Percentiles rank a stretch among this genome's conserved stretches.
Evolutionary conservation across 1,140 invertebrate genomes (phyloP).

Genomic region (Neuroterus valhalla): DNA sequence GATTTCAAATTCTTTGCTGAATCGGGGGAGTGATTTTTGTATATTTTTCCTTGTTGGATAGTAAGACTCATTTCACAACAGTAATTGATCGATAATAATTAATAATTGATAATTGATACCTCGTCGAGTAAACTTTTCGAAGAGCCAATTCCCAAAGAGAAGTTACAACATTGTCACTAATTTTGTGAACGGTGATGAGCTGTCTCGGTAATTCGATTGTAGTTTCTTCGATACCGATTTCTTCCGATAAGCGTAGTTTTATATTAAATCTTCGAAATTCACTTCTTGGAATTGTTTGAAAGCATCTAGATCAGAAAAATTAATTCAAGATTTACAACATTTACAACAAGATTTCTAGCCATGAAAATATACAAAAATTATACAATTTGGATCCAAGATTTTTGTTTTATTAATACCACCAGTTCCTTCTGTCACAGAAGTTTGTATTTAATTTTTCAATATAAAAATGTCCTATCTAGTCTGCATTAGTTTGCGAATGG

Average conservation of each 20-base stretch:
- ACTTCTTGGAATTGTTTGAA: slow-evolving; percentile 39
- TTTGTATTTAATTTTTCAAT: too few species aligned
- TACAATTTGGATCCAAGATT: too few species aligned
- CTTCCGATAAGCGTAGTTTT: slow-evolving; percentile 45
- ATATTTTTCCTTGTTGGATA: neutral
- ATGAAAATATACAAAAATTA: too few species aligned
- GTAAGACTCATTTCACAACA: neutral
- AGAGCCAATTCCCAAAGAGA: slow-evolving; percentile 65
- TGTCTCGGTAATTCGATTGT: slow-evolving; percentile 64
- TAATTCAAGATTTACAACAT: too few species aligned
- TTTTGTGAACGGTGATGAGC: slow-evolving; percentile 56
- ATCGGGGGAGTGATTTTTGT: too few species aligned
- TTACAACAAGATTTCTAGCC: too few species aligned
- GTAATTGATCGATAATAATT: slow-evolving; percentile 5
- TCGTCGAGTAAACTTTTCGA: slow-evolving; percentile 60
- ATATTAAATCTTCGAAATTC: slow-evolving; percentile 30
- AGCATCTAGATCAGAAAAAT: slow-evolving; percentile 46
- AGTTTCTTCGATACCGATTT: slow-evolving; percentile 39
- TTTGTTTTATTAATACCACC: too few species aligned
- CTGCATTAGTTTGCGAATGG: too few species aligned
- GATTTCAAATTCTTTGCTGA: too few species aligned
- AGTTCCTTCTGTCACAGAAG: too few species aligned
- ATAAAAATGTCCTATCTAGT: too few species aligned
- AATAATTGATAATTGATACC: slow-evolving; percentile 43
- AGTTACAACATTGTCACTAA: slow-evolving; percentile 52